A percentile compares a stretch with the other conserved stretches of the same genome.
phyloP scores from a whole-genome alignment of 2,888 invertebrate species.

The Octonoba sinensis region DNA sequence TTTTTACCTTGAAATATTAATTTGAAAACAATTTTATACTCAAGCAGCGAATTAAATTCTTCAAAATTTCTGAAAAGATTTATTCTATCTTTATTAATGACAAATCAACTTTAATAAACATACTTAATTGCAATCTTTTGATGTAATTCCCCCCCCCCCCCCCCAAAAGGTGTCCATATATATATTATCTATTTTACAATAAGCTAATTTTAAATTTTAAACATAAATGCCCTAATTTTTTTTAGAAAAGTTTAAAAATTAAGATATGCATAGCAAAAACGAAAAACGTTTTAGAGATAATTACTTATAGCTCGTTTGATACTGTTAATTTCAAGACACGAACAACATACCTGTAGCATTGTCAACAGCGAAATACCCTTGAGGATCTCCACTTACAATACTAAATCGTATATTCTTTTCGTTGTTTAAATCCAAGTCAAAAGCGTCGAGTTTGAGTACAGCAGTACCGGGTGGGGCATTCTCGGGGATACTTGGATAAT shows the following conservation, averaged over 20 bases:
- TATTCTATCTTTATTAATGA: too few relatives aligned
- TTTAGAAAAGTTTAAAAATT: too few relatives aligned
- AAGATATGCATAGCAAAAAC: too few relatives aligned
- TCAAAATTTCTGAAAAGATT: too few relatives aligned
- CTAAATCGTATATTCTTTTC: constrained; percentile 80
- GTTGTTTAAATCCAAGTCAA: constrained; percentile 81
- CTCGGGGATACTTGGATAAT: constrained; percentile 84
- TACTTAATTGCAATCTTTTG: too few relatives aligned
- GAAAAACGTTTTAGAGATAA: too few relatives aligned
- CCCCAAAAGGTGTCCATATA: too few relatives aligned
- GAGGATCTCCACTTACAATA: constrained; percentile 92
- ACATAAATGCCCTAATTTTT: background rate
- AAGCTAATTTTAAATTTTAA: background rate
- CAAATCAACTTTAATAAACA: too few relatives aligned
- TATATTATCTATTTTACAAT: background rate
- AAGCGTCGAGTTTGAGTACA: constrained; percentile 82
- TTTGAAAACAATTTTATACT: too few relatives aligned
- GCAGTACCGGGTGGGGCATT: constrained; percentile 81
- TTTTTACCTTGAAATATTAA: too few relatives aligned
- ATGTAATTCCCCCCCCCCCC: too few relatives aligned
- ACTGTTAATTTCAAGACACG: background rate
- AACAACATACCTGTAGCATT: constrained; percentile 79
- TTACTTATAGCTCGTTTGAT: background rate
- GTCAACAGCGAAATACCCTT: constrained; percentile 90
- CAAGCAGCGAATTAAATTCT: too few relatives aligned